Conservation (phyloP, 1,140 invertebrate species). For the Ooceraea biroi region DNA sequence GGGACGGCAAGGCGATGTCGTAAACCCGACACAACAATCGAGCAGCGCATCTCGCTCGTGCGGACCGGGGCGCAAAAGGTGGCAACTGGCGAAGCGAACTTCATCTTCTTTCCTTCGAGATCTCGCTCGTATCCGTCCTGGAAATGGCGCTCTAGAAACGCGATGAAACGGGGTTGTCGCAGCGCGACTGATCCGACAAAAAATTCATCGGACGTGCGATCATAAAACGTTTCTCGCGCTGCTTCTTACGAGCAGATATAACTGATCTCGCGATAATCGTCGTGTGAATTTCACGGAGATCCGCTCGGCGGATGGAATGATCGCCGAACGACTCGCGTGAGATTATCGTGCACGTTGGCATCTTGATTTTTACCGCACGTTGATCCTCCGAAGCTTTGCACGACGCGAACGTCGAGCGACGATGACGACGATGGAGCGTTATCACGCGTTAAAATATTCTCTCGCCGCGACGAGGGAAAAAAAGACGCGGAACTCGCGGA, state of each 20-base stretch:
- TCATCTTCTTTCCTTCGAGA: background rate
- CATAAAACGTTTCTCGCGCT: background rate
- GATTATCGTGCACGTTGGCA: background rate
- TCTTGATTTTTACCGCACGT: background rate
- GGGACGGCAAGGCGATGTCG: constrained; percentile 59
- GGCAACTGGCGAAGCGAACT: background rate
- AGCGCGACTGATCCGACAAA: background rate
- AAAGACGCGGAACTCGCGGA: background rate
- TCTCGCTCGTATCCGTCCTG: background rate
- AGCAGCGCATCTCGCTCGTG: constrained; percentile 42
- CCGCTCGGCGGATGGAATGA: too few species aligned
- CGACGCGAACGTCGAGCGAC: background rate
- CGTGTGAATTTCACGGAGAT: too few species aligned
- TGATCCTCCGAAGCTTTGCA: background rate
- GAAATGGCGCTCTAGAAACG: too few species aligned
- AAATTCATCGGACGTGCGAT: background rate
- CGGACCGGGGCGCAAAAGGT: background rate
- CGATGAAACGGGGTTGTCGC: too few species aligned
- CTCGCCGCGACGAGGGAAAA: constrained; percentile 20
- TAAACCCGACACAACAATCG: constrained; percentile 74
- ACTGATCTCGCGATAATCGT: too few species aligned
- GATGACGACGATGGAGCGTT: background rate
- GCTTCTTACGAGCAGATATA: too few species aligned
- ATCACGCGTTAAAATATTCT: constrained; percentile 9
- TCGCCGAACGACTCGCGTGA: too few species aligned